phyloP scores from a whole-genome alignment of 2,797 vertebrate genomes.

The Antennarius maculatus region DNA sequence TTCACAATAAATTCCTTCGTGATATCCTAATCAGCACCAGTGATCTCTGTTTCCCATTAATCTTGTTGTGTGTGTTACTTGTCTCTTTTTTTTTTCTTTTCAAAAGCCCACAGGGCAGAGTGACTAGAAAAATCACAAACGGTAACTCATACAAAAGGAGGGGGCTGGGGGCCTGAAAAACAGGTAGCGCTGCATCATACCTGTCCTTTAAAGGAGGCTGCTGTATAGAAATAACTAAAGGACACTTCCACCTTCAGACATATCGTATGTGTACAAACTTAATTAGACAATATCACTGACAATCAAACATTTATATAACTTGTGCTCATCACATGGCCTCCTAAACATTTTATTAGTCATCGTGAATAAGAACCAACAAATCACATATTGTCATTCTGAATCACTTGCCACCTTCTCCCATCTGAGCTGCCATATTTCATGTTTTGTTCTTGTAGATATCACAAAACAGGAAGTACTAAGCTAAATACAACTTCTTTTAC shows the following conservation, averaged over 20 bases:
- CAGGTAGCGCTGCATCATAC: slow-evolving; percentile 42
- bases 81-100: slow-evolving; percentile 36
- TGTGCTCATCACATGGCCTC: background rate
- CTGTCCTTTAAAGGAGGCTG: slow-evolving; percentile 19
- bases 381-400: slow-evolving; percentile 1
- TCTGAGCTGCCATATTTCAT: background rate
- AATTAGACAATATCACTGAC: background rate
- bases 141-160: slow-evolving; percentile 40
- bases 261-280: background rate
- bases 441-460: background rate
- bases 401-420: background rate
- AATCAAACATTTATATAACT: background rate
- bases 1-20: slow-evolving; percentile 74
- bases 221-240: slow-evolving; percentile 3
- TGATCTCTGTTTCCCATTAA: slow-evolving; percentile 61
- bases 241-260: background rate
- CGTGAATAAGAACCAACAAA: slow-evolving; percentile 3
- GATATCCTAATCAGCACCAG: slow-evolving; percentile 57
- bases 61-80: slow-evolving; percentile 50
- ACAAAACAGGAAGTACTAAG: background rate
- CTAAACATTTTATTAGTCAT: background rate
- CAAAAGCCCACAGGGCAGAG: slow-evolving; percentile 50
- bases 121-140: slow-evolving; percentile 70
- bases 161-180: slow-evolving; percentile 52
- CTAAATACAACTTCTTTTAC: background rate